These are phyloP conservation scores for Ceratosolen solmsi DNA, from an alignment of 1,140 invertebrate species.

Conservation along the genomic window DNA sequence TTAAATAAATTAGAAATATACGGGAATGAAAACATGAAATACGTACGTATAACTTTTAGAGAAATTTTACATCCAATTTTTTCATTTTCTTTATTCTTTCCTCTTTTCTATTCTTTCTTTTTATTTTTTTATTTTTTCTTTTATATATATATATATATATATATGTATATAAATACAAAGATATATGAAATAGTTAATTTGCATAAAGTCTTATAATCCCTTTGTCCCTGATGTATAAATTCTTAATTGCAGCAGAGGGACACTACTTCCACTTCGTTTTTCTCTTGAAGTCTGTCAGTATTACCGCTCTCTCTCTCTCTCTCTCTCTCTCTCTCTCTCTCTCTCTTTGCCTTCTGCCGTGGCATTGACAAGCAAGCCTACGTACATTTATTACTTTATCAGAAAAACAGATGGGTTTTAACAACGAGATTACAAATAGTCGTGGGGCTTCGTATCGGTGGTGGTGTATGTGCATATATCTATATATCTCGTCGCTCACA, in stretches of 20 bases:
- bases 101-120: background rate
- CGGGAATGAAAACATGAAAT: background rate
- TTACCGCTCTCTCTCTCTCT: conserved; percentile 68
- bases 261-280: conserved; percentile 62
- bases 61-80: too few species aligned
- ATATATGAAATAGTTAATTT: background rate
- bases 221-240: conserved; percentile 14
- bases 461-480: background rate
- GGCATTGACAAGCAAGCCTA: conserved; percentile 62
- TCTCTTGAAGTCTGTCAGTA: conserved; percentile 69
- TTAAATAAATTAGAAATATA: too few species aligned
- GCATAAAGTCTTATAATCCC: background rate
- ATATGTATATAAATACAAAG: background rate
- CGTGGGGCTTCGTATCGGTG: background rate
- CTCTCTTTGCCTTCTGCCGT: conserved; percentile 68
- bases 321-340: conserved; percentile 69
- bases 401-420: conserved; percentile 49
- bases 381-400: conserved; percentile 60
- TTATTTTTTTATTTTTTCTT: too few species aligned
- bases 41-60: too few species aligned
- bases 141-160: too few species aligned
- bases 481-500: background rate
- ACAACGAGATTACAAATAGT: conserved; percentile 14
- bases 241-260: conserved; percentile 69
- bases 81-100: too few species aligned